Evolutionary conservation across 2,113 vertebrate species (phyloP).

Genomic region (Scomber japonicus): DNA sequence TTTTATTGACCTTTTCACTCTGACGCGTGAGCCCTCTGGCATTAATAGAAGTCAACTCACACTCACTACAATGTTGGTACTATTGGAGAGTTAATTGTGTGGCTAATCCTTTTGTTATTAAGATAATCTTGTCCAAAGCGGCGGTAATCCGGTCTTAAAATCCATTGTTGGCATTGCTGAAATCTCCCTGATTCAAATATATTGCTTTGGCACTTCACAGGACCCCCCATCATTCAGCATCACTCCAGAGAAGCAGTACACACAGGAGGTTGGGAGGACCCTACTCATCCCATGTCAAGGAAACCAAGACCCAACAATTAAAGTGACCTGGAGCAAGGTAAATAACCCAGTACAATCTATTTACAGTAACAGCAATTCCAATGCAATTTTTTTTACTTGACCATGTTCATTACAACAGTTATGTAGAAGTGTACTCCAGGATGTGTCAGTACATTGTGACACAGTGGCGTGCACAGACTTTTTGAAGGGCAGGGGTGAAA

Average conservation of each 20-base stretch:
- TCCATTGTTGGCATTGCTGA: conserved; percentile 55
- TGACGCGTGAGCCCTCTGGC: conserved; percentile 41
- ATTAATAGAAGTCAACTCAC: conserved; percentile 65
- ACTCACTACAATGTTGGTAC: conserved; percentile 45
- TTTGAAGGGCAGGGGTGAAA: no score
- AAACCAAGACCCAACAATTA: conserved; percentile 82
- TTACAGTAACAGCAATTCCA: neutral
- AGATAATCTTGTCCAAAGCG: conserved; percentile 74
- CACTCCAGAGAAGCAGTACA: conserved; percentile 89
- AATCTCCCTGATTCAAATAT: conserved; percentile 52
- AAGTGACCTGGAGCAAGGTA: conserved; percentile 93
- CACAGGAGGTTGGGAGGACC: conserved; percentile 88
- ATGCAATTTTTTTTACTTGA: neutral
- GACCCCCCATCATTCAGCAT: conserved; percentile 90
- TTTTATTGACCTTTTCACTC: conserved; percentile 74
- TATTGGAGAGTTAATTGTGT: conserved; percentile 76
- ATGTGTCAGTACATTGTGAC: no score
- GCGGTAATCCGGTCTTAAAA: conserved; percentile 69
- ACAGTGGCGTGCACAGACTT: no score
- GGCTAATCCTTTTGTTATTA: conserved; percentile 80
- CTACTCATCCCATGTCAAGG: conserved; percentile 90
- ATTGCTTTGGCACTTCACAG: conserved; percentile 78
- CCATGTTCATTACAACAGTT: no score
- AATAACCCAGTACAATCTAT: conserved; percentile 24
- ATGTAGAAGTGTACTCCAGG: no score